A percentile compares a stretch with the other conserved stretches of the same genome.
Conservation (phyloP, 2,113 vertebrate genomes). For the Nansenia antarctica region DNA sequence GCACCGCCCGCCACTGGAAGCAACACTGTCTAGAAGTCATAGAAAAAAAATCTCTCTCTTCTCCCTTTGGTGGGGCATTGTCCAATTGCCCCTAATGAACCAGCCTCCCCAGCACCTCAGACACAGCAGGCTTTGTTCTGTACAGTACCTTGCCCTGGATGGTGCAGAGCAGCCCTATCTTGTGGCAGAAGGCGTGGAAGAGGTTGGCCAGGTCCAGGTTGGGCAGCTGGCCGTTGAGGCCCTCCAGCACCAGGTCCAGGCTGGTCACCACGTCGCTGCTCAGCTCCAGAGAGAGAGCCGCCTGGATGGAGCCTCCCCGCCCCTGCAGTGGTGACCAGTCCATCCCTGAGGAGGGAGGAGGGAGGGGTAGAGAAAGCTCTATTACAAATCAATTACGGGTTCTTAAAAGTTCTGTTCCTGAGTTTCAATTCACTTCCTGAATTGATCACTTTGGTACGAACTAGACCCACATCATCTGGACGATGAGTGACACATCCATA, state of each 20-base stretch:
- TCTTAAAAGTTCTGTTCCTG: neutral
- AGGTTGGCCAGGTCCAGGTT: conserved; percentile 93
- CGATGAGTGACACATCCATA: no score
- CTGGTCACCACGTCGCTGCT: conserved; percentile 91
- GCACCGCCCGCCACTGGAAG: no score
- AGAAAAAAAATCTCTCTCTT: no score
- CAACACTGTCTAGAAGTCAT: no score
- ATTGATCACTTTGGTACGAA: no score
- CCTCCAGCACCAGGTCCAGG: conserved; percentile 86
- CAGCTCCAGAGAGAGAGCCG: conserved; percentile 86
- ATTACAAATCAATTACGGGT: neutral
- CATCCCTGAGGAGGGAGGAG: conserved; percentile 70
- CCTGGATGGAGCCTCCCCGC: conserved; percentile 90
- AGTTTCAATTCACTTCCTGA: no score
- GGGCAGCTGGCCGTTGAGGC: conserved; percentile 91
- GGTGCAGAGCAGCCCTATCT: conserved; percentile 87
- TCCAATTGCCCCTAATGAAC: no score
- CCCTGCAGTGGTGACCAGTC: conserved; percentile 80
- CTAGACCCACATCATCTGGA: no score
- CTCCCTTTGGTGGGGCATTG: no score
- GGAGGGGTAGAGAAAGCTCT: no score
- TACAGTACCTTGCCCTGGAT: conserved; percentile 95
- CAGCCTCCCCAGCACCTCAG: no score
- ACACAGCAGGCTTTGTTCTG: no score
- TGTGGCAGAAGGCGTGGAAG: conserved; percentile 92